phyloP scores from a whole-genome alignment of 2,113 vertebrate genomes.

The Accipiter virgatus region DNA sequence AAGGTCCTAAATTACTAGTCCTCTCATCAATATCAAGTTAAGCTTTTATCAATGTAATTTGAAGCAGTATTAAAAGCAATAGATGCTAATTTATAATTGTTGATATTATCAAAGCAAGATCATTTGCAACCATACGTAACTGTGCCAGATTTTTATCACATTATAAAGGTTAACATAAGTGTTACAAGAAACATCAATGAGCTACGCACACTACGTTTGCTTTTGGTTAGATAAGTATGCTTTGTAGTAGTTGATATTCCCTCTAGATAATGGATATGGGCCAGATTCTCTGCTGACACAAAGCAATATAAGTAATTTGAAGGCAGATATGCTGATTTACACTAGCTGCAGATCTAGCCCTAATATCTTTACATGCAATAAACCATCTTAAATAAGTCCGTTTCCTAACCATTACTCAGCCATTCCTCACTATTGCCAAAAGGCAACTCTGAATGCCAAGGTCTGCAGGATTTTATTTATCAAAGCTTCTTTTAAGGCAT shows the following conservation, averaged over 20 bases:
- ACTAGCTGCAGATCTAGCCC: constrained; percentile 5
- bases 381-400: neutral
- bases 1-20: constrained; percentile 12
- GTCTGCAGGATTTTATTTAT: constrained; percentile 43
- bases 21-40: constrained; percentile 44
- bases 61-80: constrained; percentile 38
- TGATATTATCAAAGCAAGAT: constrained; percentile 61
- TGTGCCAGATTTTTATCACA: constrained; percentile 58
- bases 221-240: constrained; percentile 64
- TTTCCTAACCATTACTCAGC: constrained; percentile 25
- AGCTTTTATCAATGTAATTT: constrained; percentile 60
- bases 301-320: constrained; percentile 1
- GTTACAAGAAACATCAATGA: constrained; percentile 64
- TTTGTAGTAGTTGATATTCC: constrained; percentile 67
- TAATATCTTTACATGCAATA: neutral
- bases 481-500: constrained; percentile 7
- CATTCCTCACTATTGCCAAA: neutral
- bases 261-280: constrained; percentile 64
- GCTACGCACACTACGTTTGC: constrained; percentile 28
- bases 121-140: constrained; percentile 37
- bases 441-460: constrained; percentile 7
- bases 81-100: constrained; percentile 51
- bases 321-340: constrained; percentile 38
- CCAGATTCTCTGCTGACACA: constrained; percentile 54
- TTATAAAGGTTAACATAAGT: constrained; percentile 60